Conservation (phyloP, 1,140 invertebrate species). For the Atopsyche davidsoni region DNA sequence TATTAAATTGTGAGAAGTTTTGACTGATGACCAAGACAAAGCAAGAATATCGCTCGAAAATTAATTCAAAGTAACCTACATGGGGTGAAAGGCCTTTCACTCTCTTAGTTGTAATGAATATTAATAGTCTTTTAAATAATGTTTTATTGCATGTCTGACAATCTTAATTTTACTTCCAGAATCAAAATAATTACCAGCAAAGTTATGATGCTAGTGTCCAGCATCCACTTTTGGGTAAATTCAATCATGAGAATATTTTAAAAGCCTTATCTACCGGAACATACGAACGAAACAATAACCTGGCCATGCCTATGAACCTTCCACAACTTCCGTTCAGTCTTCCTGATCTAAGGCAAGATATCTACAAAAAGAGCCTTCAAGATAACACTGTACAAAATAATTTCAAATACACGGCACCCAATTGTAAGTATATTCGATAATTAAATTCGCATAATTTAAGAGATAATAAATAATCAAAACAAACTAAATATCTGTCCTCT, state of each 20-base stretch:
- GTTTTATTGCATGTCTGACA: too few relatives aligned
- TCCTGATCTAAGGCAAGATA: conserved; percentile 37
- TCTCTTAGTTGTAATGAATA: too few relatives aligned
- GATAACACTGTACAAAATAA: conserved; percentile 45
- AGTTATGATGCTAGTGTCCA: conserved; percentile 10
- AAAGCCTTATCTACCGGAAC: conserved; percentile 37
- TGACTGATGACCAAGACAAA: too few relatives aligned
- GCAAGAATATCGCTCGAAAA: too few relatives aligned
- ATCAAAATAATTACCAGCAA: conserved; percentile 15
- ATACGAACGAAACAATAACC: conserved; percentile 44
- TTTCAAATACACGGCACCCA: conserved; percentile 17
- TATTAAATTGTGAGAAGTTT: too few relatives aligned
- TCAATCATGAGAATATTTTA: conserved; percentile 31
- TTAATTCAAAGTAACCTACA: too few relatives aligned
- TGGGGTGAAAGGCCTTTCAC: too few relatives aligned
- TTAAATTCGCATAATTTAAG: background rate
- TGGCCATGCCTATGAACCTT: conserved; percentile 31
- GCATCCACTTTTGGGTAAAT: conserved; percentile 13
- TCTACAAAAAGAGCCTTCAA: conserved; percentile 38
- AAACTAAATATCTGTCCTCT: background rate
- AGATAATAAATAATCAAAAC: background rate
- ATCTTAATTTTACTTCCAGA: conserved; percentile 16
- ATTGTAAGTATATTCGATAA: conserved; percentile 5
- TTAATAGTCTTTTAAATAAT: too few relatives aligned
- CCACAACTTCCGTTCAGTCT: conserved; percentile 35